Evolutionary conservation across 2,888 invertebrate genomes (phyloP).

Genomic region (Drosophila kokeensis): DNA sequence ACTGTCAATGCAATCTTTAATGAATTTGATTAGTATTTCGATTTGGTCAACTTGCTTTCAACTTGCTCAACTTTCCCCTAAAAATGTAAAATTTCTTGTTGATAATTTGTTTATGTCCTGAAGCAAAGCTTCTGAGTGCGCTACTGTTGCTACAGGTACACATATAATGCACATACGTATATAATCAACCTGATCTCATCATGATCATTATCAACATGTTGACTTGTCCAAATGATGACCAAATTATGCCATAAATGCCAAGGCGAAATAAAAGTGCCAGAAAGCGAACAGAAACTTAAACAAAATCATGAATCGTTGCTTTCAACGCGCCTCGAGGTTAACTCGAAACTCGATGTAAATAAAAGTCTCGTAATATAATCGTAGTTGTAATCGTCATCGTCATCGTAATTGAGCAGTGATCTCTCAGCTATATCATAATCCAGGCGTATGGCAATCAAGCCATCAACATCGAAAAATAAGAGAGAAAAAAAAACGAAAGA

Average conservation of each 20-base stretch:
- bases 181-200: slow-evolving; percentile 30
- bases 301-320: slow-evolving; percentile 27
- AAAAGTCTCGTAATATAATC: slow-evolving; percentile 34
- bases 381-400: slow-evolving; percentile 43
- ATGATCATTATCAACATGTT: slow-evolving; percentile 31
- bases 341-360: background rate
- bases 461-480: slow-evolving; percentile 57
- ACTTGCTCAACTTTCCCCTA: slow-evolving; percentile 21
- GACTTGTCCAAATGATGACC: slow-evolving; percentile 42
- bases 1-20: background rate
- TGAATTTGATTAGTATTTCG: background rate
- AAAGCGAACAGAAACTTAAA: slow-evolving; percentile 16
- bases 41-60: background rate
- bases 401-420: slow-evolving; percentile 42
- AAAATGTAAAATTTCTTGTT: slow-evolving; percentile 6
- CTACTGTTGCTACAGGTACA: slow-evolving; percentile 34
- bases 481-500: slow-evolving; percentile 28
- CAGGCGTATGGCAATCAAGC: slow-evolving; percentile 68
- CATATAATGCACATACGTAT: background rate
- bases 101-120: slow-evolving; percentile 8
- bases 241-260: slow-evolving; percentile 78
- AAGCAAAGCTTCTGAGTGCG: slow-evolving; percentile 18
- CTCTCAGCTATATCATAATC: slow-evolving; percentile 68
- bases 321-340: slow-evolving; percentile 61
- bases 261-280: slow-evolving; percentile 60